These are phyloP conservation scores for Gerris lacustris DNA, from an alignment of 2,888 invertebrate genomes.

Conservation along the genomic window DNA sequence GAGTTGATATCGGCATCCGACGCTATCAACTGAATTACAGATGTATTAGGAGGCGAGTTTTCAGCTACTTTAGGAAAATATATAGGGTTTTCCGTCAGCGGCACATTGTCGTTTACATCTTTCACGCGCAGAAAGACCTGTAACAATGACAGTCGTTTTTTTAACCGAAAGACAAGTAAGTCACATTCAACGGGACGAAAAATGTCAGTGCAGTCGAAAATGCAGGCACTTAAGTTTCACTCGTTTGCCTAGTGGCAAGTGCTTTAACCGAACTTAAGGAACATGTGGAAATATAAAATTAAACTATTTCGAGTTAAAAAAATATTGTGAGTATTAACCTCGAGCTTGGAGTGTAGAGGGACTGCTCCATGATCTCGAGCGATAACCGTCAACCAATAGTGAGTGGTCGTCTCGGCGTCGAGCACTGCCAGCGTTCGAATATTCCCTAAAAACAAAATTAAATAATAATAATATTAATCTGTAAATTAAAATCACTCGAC, in stretches of 20 bases:
- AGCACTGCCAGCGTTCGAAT: conserved; percentile 72
- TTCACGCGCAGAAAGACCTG: conserved; percentile 70
- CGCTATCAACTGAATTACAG: conserved; percentile 63
- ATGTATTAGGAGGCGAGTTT: conserved; percentile 59
- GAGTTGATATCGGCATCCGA: conserved; percentile 64
- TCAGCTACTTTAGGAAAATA: conserved; percentile 72
- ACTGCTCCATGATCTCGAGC: conserved; percentile 86
- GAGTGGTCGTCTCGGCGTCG: conserved; percentile 74
- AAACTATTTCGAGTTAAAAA: no score
- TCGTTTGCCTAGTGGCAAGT: no score
- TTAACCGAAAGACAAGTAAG: no score
- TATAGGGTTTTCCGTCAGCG: conserved; percentile 72
- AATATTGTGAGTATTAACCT: conserved; percentile 49
- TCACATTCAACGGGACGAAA: no score
- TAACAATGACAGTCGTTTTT: conserved; percentile 25
- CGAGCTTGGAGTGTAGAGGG: conserved; percentile 68
- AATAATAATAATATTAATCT: conserved; percentile 21
- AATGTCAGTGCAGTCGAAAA: no score
- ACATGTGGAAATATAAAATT: no score
- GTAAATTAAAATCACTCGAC: not conserved
- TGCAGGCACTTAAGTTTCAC: no score
- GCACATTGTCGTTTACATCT: conserved; percentile 92
- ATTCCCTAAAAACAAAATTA: conserved; percentile 49
- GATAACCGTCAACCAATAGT: conserved; percentile 89
- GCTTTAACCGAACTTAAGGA: no score